Evolutionary conservation across 2,113 vertebrate genomes (phyloP), one percentile per base, ranked within the genome.

Genomic region (Rattus norvegicus): DNA sequence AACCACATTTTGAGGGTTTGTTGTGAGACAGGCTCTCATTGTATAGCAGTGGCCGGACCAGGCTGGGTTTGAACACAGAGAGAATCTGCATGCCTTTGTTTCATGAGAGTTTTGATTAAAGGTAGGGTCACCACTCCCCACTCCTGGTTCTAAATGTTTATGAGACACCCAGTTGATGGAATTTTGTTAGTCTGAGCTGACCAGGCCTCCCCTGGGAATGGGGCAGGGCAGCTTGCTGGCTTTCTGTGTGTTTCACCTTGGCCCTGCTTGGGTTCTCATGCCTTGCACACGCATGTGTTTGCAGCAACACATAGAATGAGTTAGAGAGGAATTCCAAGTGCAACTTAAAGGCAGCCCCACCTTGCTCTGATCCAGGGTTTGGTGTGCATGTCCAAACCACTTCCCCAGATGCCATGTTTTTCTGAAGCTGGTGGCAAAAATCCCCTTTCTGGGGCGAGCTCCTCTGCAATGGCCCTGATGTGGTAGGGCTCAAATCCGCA

Each of bases 341-440:
- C 19, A 47, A 80, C 80, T 81, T 79, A 17, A 59, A 93, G 88
- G 90, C 52, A 99, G 39, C 54, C 87, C 14, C 12, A 99, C 99
- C 99, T 99, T 67, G 99, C 99, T 98, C 99, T 98, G 96, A 99
- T 98, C 99, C 99, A 99, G 11, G 99, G 99, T 96, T 99, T 99
- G 8, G 99, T 99, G 97, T 99, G 99, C 99, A 99, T 99, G 94
- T 99, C 98, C 93, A 99, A 98, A 59, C 98, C 98, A 39, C 98
- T 97, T 0, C 99, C 99, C 99, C 99, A 99, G 97, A 43, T 98
- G 72, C 99, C 99, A 3, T 99, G 99, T 96, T 99, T 99, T 95
- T 99, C 99, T 0, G 99, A 99, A 56, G 98, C 99, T 26, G 97
- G 95, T 1, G 99, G 99, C 93, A 99, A 96, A 97, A 98, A 98